Evolutionary conservation across 1,140 invertebrate genomes (phyloP).

Genomic region (Drosophila oshimai): DNA sequence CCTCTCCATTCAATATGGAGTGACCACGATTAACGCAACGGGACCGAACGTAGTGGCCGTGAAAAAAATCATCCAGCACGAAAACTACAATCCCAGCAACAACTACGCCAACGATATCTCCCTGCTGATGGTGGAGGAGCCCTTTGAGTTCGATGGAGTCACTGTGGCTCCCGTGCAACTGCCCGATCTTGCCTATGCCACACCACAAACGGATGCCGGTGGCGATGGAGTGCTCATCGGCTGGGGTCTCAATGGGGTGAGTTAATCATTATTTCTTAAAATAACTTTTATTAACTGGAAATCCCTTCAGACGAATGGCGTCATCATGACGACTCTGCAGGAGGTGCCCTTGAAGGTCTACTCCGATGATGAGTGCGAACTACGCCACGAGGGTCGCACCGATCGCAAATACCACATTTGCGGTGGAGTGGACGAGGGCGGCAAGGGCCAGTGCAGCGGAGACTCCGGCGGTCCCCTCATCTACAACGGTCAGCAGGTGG

Average conservation of each 20-base stretch:
- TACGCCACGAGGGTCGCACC: conserved; percentile 49
- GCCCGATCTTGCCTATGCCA: conserved; percentile 41
- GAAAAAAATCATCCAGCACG: conserved; percentile 72
- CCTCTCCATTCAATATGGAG: conserved; percentile 63
- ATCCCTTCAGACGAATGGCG: conserved; percentile 72
- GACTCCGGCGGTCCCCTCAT: conserved; percentile 83
- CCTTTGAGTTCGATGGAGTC: conserved; percentile 50
- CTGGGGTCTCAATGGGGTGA: conserved; percentile 75
- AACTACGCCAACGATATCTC: conserved; percentile 76
- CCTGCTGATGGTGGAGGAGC: conserved; percentile 48
- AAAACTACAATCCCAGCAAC: conserved; percentile 53
- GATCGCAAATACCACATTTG: conserved; percentile 78
- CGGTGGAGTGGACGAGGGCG: conserved; percentile 81
- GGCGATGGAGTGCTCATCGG: conserved; percentile 61
- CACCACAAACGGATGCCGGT: conserved; percentile 51
- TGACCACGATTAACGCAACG: conserved; percentile 34
- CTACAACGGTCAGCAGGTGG: conserved; percentile 65
- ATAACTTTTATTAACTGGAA: neutral
- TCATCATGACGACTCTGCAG: conserved; percentile 68
- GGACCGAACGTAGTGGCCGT: conserved; percentile 67
- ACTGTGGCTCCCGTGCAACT: conserved; percentile 60
- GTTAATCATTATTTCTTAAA: neutral
- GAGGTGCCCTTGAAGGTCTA: conserved; percentile 80
- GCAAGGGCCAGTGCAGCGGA: conserved; percentile 83
- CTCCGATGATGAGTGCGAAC: conserved; percentile 71